Evolutionary conservation across 2,113 vertebrate genomes (phyloP), one percentile per base, ranked within the genome.

Genomic region (Charadrius vociferus): DNA sequence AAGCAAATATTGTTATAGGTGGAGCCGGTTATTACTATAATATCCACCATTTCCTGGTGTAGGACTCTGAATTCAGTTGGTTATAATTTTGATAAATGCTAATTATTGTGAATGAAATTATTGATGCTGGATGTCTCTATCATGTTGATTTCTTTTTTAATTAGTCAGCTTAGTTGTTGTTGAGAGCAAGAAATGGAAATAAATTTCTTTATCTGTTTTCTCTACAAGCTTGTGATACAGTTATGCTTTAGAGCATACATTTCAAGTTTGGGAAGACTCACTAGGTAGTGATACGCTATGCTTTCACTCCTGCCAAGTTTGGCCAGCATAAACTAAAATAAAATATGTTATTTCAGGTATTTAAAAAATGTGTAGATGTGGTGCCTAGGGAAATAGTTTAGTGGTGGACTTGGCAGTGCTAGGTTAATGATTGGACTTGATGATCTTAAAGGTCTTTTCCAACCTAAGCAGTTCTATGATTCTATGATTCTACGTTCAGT

Each of bases 81-180:
- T 36, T 89, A 80, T 84, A 82, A 77, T 72, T 75, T 66, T 93
- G 79, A 90, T 79, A 75, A 77, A 90, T 86, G 49, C 23, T 95
- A 92, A 93, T 90, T 79, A 62, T 71, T 87, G 34, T 63, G 26
- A 91, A 95, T 94, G 39, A 94, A 92, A 95, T 97, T 91, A 87
- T 41, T 32, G 17, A 58, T 23, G 4, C 45, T 91, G 62, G 23
- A 87, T 84, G 20, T 36, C 61, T 71, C 56, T 50, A 26, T 47
- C 17, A 65, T 43, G 14, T 43, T 9, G 1, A 21, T 19, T 37
- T 34, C 73, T 56, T 68, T 88, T 37, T 88, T 88, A 26, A 68
- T 90, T 84, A 79, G 34, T 29, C 50, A 65, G 11, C 26, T 45
- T 81, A 62, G 12, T 53, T 73, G 30, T 53, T 93, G 80, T 62